phyloP scores from a whole-genome alignment of 2,888 invertebrate genomes.

The Netelia virgata region DNA sequence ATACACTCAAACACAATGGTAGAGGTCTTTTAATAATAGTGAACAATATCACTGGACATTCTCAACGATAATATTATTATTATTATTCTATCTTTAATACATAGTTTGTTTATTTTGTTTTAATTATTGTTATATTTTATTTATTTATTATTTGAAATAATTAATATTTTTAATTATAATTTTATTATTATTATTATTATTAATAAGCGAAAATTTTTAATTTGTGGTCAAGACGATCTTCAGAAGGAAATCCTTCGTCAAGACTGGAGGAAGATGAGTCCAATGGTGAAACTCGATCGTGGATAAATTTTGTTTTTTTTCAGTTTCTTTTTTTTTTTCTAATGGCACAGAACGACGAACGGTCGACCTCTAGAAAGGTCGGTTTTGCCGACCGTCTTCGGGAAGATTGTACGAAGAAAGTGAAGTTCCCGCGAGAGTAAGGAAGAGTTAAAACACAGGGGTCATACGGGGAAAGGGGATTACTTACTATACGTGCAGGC shows the following conservation, averaged over 20 bases:
- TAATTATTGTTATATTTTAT: too few species aligned
- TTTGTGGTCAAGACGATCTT: conserved; percentile 20
- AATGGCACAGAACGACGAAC: conserved; percentile 46
- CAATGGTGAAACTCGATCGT: conserved; percentile 82
- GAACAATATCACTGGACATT: too few species aligned
- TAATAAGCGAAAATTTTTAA: too few species aligned
- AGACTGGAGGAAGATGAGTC: conserved; percentile 31
- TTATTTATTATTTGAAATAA: too few species aligned
- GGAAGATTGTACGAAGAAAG: conserved; percentile 80
- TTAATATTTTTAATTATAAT: too few species aligned
- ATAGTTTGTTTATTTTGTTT: too few species aligned
- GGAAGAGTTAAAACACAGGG: conserved; percentile 36
- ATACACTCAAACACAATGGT: too few species aligned
- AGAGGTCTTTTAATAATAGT: too few species aligned
- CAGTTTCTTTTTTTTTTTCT: background rate
- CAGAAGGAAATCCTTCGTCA: conserved; percentile 35
- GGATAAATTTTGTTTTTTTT: conserved; percentile 40
- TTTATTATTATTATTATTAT: too few species aligned
- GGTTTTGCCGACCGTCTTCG: conserved; percentile 56
- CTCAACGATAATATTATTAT: too few species aligned
- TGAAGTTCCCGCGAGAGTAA: conserved; percentile 68
- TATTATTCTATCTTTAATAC: too few species aligned
- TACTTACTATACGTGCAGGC: conserved; percentile 45
- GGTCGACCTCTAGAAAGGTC: conserved; percentile 82
- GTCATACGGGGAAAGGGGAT: conserved; percentile 1